Evolutionary conservation across 30 jellyfish, hydroid and myxozoan species (phyloP).

Genomic region (Pseudorhiza aurosa): DNA sequence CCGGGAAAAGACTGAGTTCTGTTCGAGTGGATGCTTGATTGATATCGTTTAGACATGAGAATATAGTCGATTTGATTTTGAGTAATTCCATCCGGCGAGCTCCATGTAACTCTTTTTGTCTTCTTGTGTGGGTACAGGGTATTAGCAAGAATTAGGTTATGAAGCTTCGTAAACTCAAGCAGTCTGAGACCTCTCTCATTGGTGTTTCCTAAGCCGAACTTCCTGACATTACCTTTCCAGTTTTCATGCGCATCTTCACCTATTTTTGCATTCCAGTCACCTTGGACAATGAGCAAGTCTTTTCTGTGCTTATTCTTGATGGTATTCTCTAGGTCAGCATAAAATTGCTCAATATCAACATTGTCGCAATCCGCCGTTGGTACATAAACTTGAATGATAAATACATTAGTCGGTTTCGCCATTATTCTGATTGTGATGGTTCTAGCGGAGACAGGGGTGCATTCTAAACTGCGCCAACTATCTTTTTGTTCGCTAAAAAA

Average conservation of each 20-base stretch:
- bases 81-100: constrained; percentile 11
- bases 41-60: no score
- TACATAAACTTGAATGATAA: constrained; percentile 19
- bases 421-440: no score
- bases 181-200: no score
- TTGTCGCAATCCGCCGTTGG: neutral
- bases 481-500: no score
- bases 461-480: no score
- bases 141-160: no score
- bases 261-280: constrained; percentile 33
- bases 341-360: neutral
- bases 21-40: no score
- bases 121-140: constrained; percentile 34
- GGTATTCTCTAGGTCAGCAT: neutral
- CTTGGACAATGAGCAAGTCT: neutral
- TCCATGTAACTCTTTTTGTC: constrained; percentile 10
- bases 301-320: neutral
- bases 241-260: constrained; percentile 13
- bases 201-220: neutral
- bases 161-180: neutral
- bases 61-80: constrained; percentile 25
- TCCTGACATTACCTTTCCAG: constrained; percentile 41
- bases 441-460: no score
- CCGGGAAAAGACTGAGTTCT: no score
- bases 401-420: no score